Conservation (phyloP, 2,888 invertebrate genomes). For the Dilophus febrilis region DNA sequence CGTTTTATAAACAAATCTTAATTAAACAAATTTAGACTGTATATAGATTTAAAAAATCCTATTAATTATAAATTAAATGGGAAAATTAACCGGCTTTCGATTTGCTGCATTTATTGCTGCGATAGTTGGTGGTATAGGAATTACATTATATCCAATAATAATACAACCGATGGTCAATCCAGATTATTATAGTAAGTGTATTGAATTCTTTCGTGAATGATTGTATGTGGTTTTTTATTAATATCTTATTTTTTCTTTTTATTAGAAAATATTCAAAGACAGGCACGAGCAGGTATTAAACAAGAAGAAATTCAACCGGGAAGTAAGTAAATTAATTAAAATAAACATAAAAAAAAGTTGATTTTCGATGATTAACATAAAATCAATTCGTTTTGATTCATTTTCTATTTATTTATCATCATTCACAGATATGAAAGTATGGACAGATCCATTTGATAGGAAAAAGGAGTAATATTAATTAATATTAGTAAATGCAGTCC, state of each 20-base stretch:
- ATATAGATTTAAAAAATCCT: no score
- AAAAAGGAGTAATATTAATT: conserved; percentile 22
- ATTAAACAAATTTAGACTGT: no score
- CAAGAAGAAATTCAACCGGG: conserved; percentile 41
- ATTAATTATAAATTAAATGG: no score
- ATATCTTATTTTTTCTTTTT: conserved; percentile 7
- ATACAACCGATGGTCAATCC: conserved; percentile 43
- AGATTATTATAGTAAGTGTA: conserved; percentile 32
- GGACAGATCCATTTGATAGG: conserved; percentile 35
- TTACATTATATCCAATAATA: conserved; percentile 40
- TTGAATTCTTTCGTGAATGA: not conserved
- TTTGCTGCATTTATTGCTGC: conserved; percentile 37
- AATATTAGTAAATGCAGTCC: no score
- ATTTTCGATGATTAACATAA: conserved; percentile 1
- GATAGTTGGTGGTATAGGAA: conserved; percentile 34
- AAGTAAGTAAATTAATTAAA: conserved; percentile 24
- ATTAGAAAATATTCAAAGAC: conserved; percentile 31
- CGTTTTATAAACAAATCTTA: no score
- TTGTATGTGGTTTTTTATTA: not conserved
- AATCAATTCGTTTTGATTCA: conserved; percentile 4
- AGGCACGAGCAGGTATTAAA: conserved; percentile 30
- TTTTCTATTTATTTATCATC: conserved; percentile 14
- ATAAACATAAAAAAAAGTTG: no score
- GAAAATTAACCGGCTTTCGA: conserved; percentile 34
- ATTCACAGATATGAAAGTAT: conserved; percentile 35